Evolutionary conservation across 2,797 vertebrate genomes (phyloP).

Genomic region (Ctenochaetus hawaiiensis): DNA sequence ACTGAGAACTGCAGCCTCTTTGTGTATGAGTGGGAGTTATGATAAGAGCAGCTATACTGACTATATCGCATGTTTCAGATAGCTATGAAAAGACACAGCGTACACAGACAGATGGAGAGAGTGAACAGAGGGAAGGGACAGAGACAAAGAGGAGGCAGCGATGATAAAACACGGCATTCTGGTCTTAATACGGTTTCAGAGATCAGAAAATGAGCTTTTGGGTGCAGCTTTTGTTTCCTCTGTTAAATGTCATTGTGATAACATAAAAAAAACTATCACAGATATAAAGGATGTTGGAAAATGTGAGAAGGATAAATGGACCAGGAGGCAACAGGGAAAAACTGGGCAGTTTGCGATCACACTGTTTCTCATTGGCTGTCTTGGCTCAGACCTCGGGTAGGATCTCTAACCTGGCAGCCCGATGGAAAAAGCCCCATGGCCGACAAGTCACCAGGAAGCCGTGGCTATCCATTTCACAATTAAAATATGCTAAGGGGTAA

Average conservation of each 20-base stretch:
- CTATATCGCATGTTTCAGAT: slow-evolving; percentile 34
- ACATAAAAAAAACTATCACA: neutral
- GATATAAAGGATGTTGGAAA: neutral
- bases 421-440: slow-evolving; percentile 31
- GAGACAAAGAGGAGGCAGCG: neutral
- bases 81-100: slow-evolving; percentile 29
- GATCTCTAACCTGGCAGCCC: slow-evolving; percentile 41
- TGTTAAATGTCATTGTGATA: neutral
- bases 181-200: neutral
- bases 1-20: slow-evolving; percentile 15
- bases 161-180: neutral
- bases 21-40: slow-evolving; percentile 29
- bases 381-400: slow-evolving; percentile 42
- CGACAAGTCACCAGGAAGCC: slow-evolving; percentile 56
- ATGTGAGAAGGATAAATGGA: slow-evolving; percentile 9
- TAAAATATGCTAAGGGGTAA: slow-evolving; percentile 60
- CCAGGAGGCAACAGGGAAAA: slow-evolving; percentile 22
- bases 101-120: slow-evolving; percentile 14
- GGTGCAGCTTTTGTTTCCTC: neutral
- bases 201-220: neutral
- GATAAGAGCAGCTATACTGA: slow-evolving; percentile 26
- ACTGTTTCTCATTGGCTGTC: slow-evolving; percentile 26
- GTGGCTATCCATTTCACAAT: slow-evolving; percentile 70
- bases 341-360: slow-evolving; percentile 28
- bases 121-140: neutral